Conservation (phyloP, 2,888 invertebrate genomes). For the Harmothoe impar region DNA sequence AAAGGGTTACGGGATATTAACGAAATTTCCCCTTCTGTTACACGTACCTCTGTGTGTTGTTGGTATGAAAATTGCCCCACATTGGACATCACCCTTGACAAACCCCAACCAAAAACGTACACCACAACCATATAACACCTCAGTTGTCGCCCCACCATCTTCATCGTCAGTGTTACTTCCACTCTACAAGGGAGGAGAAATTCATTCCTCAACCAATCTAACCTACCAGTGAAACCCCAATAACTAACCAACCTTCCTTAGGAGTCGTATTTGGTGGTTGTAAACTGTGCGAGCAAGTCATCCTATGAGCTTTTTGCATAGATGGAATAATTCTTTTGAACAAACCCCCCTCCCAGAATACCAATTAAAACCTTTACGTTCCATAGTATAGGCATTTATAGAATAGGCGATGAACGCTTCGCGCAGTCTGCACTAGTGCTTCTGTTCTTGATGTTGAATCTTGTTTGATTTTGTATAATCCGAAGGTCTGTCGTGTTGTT, state of each 20-base stretch:
- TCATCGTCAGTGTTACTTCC: too few relatives aligned
- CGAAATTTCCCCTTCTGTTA: too few relatives aligned
- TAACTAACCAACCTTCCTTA: neutral
- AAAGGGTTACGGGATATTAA: too few relatives aligned
- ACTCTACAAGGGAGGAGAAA: too few relatives aligned
- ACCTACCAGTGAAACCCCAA: too few relatives aligned
- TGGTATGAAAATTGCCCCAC: too few relatives aligned
- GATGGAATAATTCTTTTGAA: neutral
- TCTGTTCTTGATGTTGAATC: conserved; percentile 8
- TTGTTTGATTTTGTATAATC: conserved; percentile 37
- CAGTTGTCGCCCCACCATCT: too few relatives aligned
- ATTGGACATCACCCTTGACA: too few relatives aligned
- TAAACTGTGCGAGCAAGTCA: conserved; percentile 9
- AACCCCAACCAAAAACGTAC: too few relatives aligned
- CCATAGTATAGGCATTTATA: neutral
- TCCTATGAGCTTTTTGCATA: neutral
- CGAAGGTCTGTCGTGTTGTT: conserved; percentile 35
- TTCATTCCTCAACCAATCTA: too few relatives aligned
- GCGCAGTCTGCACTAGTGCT: conserved; percentile 17
- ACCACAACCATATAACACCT: too few relatives aligned
- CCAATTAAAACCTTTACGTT: neutral
- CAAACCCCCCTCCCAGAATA: neutral
- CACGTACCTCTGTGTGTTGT: too few relatives aligned
- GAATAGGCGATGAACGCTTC: conserved; percentile 7
- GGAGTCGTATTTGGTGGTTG: neutral